Evolutionary conservation across 2,888 invertebrate species (phyloP), one percentile per base, ranked within the genome.

Genomic region (Palloptera scutellata): DNA sequence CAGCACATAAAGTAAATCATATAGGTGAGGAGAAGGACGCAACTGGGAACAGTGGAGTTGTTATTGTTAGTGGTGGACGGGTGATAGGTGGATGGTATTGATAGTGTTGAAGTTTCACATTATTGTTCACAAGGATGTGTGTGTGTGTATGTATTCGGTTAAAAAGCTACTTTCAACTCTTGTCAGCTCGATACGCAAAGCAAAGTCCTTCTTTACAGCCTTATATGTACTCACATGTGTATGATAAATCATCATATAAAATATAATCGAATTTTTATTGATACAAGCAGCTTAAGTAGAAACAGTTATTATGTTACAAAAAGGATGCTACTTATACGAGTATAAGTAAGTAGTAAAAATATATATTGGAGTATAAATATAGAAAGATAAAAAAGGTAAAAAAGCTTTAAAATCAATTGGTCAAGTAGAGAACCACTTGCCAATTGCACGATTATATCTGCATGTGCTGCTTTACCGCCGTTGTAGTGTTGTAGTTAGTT

Each of bases 241-340:
- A 76, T 77, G 77, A 79, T 79, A 79, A 81, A 81, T 79, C 79
- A 79, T 76, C 67, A 74, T 73, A 75, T 69, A 71, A 74, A 70
- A 71, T 77, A 83, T 84, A 83, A 83, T 84, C 83, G 84, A 83
- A 83, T 83, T 83, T 83, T 84, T 83, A 83, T 83, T 83, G 83
- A 81, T 83, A 81, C 83, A 83, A 83, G 83, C 83, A 76, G 83
- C 84, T 83, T 83, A 83, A 71, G 76, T 74, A 73, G 74, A 77
- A 30, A 30, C 30, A 30, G 30, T 30, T 30, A 30, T 30, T 30
- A 30, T 30, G 30, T 30, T 30, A 30, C 30, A 30, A 30, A 30
- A 30, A 30, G 30, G 30, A 30, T 30, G 20, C 12, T 17, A 42
- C 42, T 41, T n/a, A 76, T 9, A 48, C 17, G 43, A 9, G 9